Conservation (phyloP, 2,113 vertebrate genomes). For the Percopsis transmontana region DNA sequence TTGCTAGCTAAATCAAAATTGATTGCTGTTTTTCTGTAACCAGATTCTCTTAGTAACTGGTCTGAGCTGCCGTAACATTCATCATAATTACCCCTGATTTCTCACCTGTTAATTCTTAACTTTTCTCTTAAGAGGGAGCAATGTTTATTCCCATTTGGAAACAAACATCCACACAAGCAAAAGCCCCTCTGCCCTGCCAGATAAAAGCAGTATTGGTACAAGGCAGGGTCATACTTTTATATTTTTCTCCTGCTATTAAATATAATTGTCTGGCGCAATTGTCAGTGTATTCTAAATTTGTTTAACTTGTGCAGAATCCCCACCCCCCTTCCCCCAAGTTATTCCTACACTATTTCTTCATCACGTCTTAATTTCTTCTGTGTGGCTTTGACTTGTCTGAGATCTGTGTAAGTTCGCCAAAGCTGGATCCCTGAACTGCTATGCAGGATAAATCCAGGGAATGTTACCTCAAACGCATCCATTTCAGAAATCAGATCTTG, state of each 20-base stretch:
- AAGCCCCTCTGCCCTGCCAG: neutral
- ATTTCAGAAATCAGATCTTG: slow-evolving; percentile 65
- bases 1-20: slow-evolving; percentile 43
- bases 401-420: slow-evolving; percentile 41
- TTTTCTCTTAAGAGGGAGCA: no score
- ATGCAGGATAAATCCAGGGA: slow-evolving; percentile 36
- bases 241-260: slow-evolving; percentile 34
- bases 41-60: slow-evolving; percentile 10
- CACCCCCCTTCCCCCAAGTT: neutral
- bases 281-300: slow-evolving; percentile 12
- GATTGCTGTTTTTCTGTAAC: slow-evolving; percentile 7
- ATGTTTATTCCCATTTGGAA: no score
- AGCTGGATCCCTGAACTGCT: slow-evolving; percentile 36
- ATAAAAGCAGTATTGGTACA: slow-evolving; percentile 34
- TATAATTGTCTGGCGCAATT: slow-evolving; percentile 29
- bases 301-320: slow-evolving; percentile 4
- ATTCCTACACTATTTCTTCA: slow-evolving; percentile 12
- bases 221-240: slow-evolving; percentile 15
- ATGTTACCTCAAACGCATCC: slow-evolving; percentile 55
- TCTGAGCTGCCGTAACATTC: no score
- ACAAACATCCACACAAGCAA: no score
- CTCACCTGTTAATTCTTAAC: no score
- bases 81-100: no score
- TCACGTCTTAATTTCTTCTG: neutral
- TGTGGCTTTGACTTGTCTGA: slow-evolving; percentile 13